Base-by-base conservation (phyloP, 1,140 invertebrate species). In the Spodoptera frugiperda region DNA sequence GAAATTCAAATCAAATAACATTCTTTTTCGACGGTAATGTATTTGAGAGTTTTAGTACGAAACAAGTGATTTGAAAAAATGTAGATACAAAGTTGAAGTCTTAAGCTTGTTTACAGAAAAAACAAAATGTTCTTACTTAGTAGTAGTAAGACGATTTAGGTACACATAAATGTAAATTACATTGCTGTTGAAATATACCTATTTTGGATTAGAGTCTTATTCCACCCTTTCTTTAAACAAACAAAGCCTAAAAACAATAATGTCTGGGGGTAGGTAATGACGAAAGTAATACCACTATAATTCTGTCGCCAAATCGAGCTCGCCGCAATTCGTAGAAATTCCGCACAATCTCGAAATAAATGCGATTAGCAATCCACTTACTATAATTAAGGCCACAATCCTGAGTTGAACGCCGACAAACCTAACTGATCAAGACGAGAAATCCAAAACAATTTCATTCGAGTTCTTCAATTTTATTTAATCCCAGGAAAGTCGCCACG, bases 401-500 rank as follows among this genome's bases (percentile, higher is more conserved):
- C 72, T 82, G 78, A 86, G 80, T 82, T 82, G 79, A 88, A 83
- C 82, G 80, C 77, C 82, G 81, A 82, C 82, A 84, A 85, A 59
- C 84, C 83, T 88, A 85, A 88, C 78, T 82, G 87, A 86, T 88
- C 83, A 86, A 81, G 80, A 83, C 76, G 84, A 83, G 81, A 89
- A 91, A 86, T 89, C 84, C 84, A 84, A 91, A 92, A 88, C 88
- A 92, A 90, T 91, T 87, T 87, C 85, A 87, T 86, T 88, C 33
- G 80, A 84, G 82, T 87, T 83, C 83, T 88, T 90, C 88, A 88
- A 90, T 91, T 91, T 93, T 93, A 91, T 91, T 91, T 89, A 91
- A 93, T 90, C 85, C 83, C 63, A 82, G 82, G 76, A 86, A 89
- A 91, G 86, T 91, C 86, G 80, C 84, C 84, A 80, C 85, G 88